Evolutionary conservation across 2,888 invertebrate species (phyloP), one percentile per base, ranked within the genome.

Genomic region (Nephrotoma appendiculata): DNA sequence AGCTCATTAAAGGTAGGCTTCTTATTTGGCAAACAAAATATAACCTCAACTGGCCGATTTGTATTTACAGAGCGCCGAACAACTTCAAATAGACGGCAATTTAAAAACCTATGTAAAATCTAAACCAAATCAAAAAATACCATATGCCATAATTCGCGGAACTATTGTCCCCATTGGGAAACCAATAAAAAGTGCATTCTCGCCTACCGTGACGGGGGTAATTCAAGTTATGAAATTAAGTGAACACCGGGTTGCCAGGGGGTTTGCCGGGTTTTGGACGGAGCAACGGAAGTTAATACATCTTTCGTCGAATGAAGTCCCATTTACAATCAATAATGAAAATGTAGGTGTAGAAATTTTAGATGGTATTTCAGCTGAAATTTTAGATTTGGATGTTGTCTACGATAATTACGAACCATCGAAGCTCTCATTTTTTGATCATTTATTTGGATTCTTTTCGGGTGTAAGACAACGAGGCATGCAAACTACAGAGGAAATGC

Each of bases 401-500:
- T 95, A 96, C 83, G 96, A 96, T 91, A 94, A 95, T 88, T 98
- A 97, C 90, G 95, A 96, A 90, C 96, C 96, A 0, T 95, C 95
- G 89, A 93, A 94, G 0, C 94, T 95, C 2, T 95, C 95, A 7
- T 93, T 97, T 83, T 94, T 96, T 88, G 96, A 97, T 91, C 95
- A 96, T 89, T 93, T 97, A 41, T 95, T 97, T 94, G 97, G 97
- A 2, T 96, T 97, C 91, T 95, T 98, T 90, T 95, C 95, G 88
- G 97, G 97, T 19, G 95, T 97, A 19, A 93, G 96, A 0, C 96
- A 96, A 89, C 94, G 96, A 88, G 98, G 98, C 7, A 92, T 97
- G 41, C 97, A 98, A 91, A 96, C 96, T 6, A 97, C 96, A 86
- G 98, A 98, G 90, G 95, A 96, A 91, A 96, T 98, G 94, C 92